Percentiles rank a stretch among this genome's conserved stretches.
These are phyloP conservation scores for Pantala flavescens DNA, from an alignment of 1,140 invertebrate species.

Conservation along the genomic window DNA sequence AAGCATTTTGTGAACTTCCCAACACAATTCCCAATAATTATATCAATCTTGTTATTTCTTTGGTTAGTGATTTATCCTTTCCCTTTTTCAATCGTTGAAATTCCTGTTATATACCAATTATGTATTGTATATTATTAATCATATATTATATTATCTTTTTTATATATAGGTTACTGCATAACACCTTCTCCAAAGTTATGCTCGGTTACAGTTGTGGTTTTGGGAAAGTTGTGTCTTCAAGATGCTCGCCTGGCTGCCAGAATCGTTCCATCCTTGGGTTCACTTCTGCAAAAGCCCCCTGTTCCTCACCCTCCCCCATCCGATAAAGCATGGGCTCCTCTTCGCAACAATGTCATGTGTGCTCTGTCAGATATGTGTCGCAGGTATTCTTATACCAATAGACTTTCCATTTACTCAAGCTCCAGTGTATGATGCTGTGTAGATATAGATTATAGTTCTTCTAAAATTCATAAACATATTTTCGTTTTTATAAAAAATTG, in stretches of 20 bases:
- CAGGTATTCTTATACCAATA: slow-evolving; percentile 34
- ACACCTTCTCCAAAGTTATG: not conserved
- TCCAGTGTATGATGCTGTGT: too few relatives aligned
- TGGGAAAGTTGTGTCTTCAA: slow-evolving; percentile 44
- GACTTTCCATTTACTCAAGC: not conserved
- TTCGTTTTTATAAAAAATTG: too few relatives aligned
- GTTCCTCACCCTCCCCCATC: slow-evolving; percentile 32
- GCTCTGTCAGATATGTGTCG: slow-evolving; percentile 50
- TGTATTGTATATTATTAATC: too few relatives aligned
- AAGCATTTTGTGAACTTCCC: too few relatives aligned
- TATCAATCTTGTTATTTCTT: too few relatives aligned
- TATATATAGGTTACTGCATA: too few relatives aligned
- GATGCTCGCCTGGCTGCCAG: slow-evolving; percentile 41
- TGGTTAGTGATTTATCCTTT: too few relatives aligned
- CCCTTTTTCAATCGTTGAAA: too few relatives aligned
- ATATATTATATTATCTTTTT: too few relatives aligned
- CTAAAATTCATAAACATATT: slow-evolving; percentile 14
- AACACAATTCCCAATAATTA: too few relatives aligned
- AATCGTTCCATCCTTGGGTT: slow-evolving; percentile 38
- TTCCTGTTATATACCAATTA: too few relatives aligned
- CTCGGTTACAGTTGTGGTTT: slow-evolving; percentile 29
- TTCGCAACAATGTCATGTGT: slow-evolving; percentile 50
- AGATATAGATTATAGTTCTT: slow-evolving; percentile 11
- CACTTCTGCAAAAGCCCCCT: slow-evolving; percentile 35
- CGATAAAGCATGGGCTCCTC: slow-evolving; percentile 32